These are phyloP conservation scores for Eristalinus sepulchralis DNA, from an alignment of 2,888 invertebrate genomes.

Conservation along the genomic window DNA sequence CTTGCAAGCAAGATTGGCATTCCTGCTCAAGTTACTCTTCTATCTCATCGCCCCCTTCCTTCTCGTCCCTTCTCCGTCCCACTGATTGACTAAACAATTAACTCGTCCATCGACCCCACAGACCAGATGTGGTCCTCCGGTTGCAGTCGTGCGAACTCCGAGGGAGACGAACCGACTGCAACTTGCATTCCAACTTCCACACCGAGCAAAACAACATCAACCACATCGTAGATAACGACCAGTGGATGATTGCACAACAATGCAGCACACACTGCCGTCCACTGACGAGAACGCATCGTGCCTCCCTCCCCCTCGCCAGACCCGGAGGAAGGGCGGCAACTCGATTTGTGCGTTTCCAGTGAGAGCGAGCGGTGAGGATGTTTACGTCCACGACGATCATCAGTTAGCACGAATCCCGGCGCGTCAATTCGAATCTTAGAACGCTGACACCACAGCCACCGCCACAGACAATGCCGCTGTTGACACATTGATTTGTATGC, in stretches of 20 bases:
- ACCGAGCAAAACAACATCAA: not conserved
- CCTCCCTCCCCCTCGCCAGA: no score
- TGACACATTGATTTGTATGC: constrained; percentile 61
- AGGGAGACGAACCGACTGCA: not conserved
- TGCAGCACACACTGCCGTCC: not conserved
- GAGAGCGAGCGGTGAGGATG: constrained; percentile 28
- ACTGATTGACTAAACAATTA: no score
- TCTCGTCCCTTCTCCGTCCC: no score
- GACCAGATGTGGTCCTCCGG: no score
- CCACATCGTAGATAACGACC: constrained; percentile 15
- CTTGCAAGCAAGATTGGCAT: no score
- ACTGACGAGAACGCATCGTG: not conserved
- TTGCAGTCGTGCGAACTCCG: no score
- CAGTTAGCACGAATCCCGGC: constrained; percentile 31
- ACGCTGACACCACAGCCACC: constrained; percentile 4
- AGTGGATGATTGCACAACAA: constrained; percentile 26
- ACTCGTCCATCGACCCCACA: no score
- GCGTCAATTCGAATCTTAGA: constrained; percentile 11
- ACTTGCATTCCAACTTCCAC: constrained; percentile 22
- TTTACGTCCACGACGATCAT: constrained; percentile 49
- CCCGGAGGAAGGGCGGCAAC: not conserved
- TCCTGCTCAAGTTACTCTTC: no score
- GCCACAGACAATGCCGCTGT: constrained; percentile 8
- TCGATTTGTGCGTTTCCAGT: constrained; percentile 52
- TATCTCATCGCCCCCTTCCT: no score